A percentile compares a stretch with the other conserved stretches of the same genome.
phyloP scores from a whole-genome alignment of 2,797 vertebrate species.

The Onychomys torridus region DNA sequence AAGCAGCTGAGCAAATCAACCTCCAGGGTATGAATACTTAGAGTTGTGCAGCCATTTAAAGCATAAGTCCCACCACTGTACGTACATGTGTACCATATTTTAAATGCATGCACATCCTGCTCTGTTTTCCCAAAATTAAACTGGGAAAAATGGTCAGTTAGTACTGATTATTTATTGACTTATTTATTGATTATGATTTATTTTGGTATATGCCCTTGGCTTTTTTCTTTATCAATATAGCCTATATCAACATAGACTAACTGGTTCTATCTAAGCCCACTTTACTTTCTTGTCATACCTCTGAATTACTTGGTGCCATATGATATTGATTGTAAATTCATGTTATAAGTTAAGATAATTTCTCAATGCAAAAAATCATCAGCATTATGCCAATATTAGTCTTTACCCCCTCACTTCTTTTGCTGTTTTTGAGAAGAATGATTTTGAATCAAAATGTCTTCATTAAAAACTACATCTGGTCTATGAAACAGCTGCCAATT shows the following conservation, averaged over 20 bases:
- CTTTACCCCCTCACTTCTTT: neutral
- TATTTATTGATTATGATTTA: too few relatives aligned
- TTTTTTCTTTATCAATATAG: neutral
- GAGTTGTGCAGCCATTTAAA: neutral
- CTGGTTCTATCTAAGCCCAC: neutral
- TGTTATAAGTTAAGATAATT: slow-evolving; percentile 52
- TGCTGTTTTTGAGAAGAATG: slow-evolving; percentile 55
- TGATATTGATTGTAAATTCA: slow-evolving; percentile 1
- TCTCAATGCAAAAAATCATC: slow-evolving; percentile 50
- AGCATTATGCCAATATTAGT: slow-evolving; percentile 29
- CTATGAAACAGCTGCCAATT: slow-evolving; percentile 73
- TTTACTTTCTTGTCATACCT: slow-evolving; percentile 12
- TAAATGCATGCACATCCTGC: neutral
- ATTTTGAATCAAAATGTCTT: slow-evolving; percentile 70
- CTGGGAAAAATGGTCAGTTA: neutral
- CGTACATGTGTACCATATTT: neutral
- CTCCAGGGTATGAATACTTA: neutral
- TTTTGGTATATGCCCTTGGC: neutral
- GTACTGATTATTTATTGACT: too few relatives aligned
- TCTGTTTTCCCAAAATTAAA: slow-evolving; percentile 3
- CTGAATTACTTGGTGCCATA: neutral
- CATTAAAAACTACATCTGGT: slow-evolving; percentile 75
- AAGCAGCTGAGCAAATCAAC: neutral
- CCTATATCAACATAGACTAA: neutral
- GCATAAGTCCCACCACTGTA: neutral